Evolutionary conservation across 2,113 vertebrate genomes (phyloP).

Genomic region (Myiagra hebetior): DNA sequence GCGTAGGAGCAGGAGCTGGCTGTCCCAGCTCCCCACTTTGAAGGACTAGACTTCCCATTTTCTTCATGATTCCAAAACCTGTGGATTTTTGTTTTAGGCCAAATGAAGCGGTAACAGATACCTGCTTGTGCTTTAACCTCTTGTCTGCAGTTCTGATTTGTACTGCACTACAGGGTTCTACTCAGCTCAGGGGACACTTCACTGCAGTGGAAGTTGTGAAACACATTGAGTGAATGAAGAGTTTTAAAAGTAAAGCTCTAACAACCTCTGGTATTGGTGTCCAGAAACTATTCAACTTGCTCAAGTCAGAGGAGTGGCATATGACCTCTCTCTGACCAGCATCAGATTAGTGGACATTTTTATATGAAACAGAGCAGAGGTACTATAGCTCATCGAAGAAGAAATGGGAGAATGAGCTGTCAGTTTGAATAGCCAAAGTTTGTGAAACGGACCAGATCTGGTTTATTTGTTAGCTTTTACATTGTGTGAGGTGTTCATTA

Average conservation of each 20-base stretch:
- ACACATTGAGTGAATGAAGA: neutral
- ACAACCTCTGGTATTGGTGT: accelerated
- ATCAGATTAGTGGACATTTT: neutral
- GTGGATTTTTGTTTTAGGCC: neutral
- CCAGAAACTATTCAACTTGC: neutral
- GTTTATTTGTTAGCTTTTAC: neutral
- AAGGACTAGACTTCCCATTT: neutral
- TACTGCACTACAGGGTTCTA: neutral
- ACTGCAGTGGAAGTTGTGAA: neutral
- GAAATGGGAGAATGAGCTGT: neutral
- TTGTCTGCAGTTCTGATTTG: neutral
- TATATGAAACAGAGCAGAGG: neutral
- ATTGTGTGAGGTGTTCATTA: neutral
- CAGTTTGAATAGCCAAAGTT: neutral
- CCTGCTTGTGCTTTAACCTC: neutral
- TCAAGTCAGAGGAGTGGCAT: neutral
- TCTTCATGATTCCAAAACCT: neutral
- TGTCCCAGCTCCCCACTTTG: neutral
- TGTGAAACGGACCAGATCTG: neutral
- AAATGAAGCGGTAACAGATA: neutral
- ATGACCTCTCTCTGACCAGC: neutral
- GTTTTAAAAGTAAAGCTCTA: neutral
- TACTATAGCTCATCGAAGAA: neutral
- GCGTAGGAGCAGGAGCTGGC: accelerated
- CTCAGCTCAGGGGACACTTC: neutral